Conservation (phyloP, 2,113 vertebrate species). For the Ailurus styani region DNA sequence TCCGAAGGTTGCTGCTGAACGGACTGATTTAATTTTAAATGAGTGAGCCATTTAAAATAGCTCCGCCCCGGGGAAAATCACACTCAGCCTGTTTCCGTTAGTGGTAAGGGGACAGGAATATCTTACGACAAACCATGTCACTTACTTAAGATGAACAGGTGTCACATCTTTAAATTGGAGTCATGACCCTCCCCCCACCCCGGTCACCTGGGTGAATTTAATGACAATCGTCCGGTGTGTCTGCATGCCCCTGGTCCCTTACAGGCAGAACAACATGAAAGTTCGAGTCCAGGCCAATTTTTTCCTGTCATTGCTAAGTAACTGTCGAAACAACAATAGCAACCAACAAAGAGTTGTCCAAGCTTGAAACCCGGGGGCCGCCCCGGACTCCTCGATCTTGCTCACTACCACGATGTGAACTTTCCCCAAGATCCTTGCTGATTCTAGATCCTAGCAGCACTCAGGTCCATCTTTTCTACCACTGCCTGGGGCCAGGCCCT, state of each 20-base stretch:
- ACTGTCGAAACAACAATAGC: neutral
- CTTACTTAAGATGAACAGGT: conserved; percentile 3
- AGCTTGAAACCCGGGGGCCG: neutral
- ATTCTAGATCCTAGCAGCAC: neutral
- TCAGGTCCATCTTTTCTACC: neutral
- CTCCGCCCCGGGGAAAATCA: conserved; percentile 17
- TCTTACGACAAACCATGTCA: neutral
- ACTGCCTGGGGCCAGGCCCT: neutral
- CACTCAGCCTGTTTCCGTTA: neutral
- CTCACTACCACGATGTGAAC: neutral
- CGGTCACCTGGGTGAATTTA: neutral
- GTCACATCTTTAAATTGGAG: neutral
- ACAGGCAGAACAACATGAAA: neutral
- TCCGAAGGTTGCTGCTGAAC: neutral
- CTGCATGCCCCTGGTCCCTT: neutral
- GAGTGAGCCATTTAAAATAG: neutral
- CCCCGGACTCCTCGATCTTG: neutral
- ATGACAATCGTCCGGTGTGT: neutral
- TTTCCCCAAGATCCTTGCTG: neutral
- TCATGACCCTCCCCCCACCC: neutral
- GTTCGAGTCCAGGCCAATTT: neutral
- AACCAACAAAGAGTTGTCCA: neutral
- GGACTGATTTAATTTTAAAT: neutral
- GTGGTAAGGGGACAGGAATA: neutral
- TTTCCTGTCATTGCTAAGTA: neutral